Conservation (phyloP, 2,888 invertebrate genomes). For the Caenorhabditis sinica region DNA sequence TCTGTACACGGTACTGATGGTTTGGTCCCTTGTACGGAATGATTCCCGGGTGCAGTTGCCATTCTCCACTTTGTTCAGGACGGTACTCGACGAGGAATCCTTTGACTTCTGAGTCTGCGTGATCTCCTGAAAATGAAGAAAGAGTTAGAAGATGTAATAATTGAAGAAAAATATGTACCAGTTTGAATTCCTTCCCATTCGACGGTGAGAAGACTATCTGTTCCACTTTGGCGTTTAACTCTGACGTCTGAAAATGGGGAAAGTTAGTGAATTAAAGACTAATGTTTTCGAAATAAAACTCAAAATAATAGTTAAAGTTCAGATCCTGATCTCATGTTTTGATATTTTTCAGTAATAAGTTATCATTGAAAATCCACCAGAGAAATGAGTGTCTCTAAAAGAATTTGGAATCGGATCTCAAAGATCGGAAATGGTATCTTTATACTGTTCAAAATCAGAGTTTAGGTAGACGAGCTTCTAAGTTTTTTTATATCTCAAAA, state of each 20-base stretch:
- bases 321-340: too few species aligned
- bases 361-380: too few species aligned
- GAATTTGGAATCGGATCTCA: too few species aligned
- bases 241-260: conserved; percentile 53
- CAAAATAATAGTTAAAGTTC: too few species aligned
- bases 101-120: conserved; percentile 82
- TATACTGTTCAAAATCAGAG: too few species aligned
- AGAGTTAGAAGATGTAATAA: not conserved
- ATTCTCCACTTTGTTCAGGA: conserved; percentile 80
- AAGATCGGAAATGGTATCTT: too few species aligned
- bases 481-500: too few species aligned
- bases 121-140: conserved; percentile 71
- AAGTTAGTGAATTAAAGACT: too few species aligned
- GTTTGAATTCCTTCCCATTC: conserved; percentile 84
- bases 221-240: conserved; percentile 74
- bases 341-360: too few species aligned
- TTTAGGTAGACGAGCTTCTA: too few species aligned
- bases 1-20: conserved; percentile 83
- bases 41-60: conserved; percentile 83
- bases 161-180: conserved; percentile 58
- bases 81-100: conserved; percentile 84
- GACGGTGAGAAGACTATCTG: conserved; percentile 82
- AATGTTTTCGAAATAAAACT: too few species aligned
- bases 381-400: too few species aligned
- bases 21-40: conserved; percentile 84